Evolutionary conservation across 2,888 invertebrate genomes (phyloP).

Genomic region (Drosophila paracracens): DNA sequence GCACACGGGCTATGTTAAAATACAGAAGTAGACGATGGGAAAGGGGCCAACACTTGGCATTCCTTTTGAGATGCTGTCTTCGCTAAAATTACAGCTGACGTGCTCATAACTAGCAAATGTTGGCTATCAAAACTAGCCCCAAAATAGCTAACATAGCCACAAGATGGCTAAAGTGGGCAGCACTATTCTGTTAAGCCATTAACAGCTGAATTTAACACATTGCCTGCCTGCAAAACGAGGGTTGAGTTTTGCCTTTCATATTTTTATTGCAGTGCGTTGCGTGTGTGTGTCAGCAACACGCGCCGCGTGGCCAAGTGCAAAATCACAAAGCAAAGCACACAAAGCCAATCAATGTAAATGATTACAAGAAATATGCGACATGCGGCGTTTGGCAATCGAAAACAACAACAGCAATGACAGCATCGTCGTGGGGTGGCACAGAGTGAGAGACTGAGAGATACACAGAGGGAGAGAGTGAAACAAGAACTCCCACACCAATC

Average conservation of each 20-base stretch:
- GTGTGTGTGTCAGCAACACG: constrained; percentile 26
- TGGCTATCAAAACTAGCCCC: neutral
- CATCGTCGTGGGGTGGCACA: constrained; percentile 36
- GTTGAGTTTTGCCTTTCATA: constrained; percentile 24
- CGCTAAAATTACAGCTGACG: neutral
- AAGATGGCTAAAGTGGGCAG: constrained; percentile 7
- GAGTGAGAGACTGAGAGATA: neutral
- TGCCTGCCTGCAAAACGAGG: constrained; percentile 27
- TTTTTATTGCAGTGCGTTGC: constrained; percentile 28
- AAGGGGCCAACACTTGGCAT: neutral
- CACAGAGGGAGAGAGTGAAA: constrained; percentile 3
- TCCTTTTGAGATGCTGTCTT: neutral
- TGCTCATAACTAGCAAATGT: neutral
- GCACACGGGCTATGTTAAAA: neutral
- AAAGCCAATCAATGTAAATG: constrained; percentile 63
- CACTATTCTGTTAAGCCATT: constrained; percentile 38
- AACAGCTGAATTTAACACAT: constrained; percentile 38
- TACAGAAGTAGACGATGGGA: neutral
- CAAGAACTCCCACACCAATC: constrained; percentile 47
- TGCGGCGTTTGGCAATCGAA: constrained; percentile 56
- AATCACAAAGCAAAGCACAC: constrained; percentile 63
- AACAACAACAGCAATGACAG: constrained; percentile 43
- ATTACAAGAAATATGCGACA: constrained; percentile 59
- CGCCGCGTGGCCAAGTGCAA: constrained; percentile 61
- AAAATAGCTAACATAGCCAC: neutral